Base-by-base conservation (phyloP, 2,888 invertebrate genomes). In the Hoplodrina blanda region DNA sequence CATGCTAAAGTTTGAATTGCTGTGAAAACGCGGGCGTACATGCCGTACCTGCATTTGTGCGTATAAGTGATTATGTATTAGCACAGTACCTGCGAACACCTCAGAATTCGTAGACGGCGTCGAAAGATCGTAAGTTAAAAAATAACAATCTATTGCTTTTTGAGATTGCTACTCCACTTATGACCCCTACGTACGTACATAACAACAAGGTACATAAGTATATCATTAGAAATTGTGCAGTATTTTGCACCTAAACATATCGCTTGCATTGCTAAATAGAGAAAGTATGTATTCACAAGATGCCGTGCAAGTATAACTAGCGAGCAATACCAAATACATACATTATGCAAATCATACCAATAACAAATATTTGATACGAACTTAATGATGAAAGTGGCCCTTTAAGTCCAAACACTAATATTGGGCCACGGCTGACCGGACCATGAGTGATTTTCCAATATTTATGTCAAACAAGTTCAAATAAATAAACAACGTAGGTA, bases 321-420 rank as follows among this genome's bases (percentile, higher is more conserved):
- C 54, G 60, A 65, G 33, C 59, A 68, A 61, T 52, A 61, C 41
- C n/a, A 41, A 46, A 52, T 49, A 65, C 80, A 55, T 66, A 64
- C 54, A 57, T 81, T 76, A 81, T 77, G 64, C 64, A 77, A 72
- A 77, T 71, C 25, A 57, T 37, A 37, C 50, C 52, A 67, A 71
- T 19, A 59, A 30, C 72, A 64, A 78, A 81, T 81, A 81, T 78
- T 78, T 81, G 64, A 11, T 63, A 52, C 72, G 61, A 72, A 81
- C 61, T 54, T 62, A 33, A 46, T 67, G 46, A 77, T 59, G 64
- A 76, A 78, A 78, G 72, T 72, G 57, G 67, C 64, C 64, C 49
- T 64, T 54, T 37, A 55, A 70, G 19, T 55, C 41, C 37, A 55
- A 71, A 76, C 49, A 50, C 67, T 54, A 77, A 81, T 76, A 68